These are phyloP conservation scores for Luehdorfia chinensis DNA, from an alignment of 1,140 invertebrate species.

Conservation along the genomic window DNA sequence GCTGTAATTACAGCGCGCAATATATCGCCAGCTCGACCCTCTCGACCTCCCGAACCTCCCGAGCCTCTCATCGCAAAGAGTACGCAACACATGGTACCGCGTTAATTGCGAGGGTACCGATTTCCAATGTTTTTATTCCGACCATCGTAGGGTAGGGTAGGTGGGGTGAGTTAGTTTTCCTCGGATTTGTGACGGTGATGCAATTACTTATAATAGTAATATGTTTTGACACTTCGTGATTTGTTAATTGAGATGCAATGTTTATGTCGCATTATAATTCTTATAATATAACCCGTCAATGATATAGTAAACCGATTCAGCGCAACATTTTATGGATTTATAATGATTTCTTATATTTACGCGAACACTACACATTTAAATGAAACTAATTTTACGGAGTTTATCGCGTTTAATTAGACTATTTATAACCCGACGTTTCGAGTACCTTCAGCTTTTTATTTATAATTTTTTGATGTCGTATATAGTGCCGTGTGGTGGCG, in stretches of 20 bases:
- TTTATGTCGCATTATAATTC: neutral
- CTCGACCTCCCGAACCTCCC: slow-evolving; percentile 39
- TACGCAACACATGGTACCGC: slow-evolving; percentile 54
- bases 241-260: neutral
- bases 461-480: no score
- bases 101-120: slow-evolving; percentile 50
- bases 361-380: no score
- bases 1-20: slow-evolving; percentile 53
- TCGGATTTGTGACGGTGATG: slow-evolving; percentile 13
- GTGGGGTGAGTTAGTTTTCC: neutral
- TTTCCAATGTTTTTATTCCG: slow-evolving; percentile 35
- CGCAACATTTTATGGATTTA: no score
- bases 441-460: no score
- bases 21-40: slow-evolving; percentile 54
- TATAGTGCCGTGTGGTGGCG: no score
- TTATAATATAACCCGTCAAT: neutral
- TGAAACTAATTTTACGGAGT: no score
- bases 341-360: no score
- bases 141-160: slow-evolving; percentile 19
- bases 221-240: slow-evolving; percentile 31
- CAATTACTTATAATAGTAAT: slow-evolving; percentile 17
- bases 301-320: no score
- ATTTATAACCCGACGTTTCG: no score
- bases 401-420: no score
- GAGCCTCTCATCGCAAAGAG: slow-evolving; percentile 44